phyloP scores from a whole-genome alignment of 2,888 invertebrate species.

The Diaperis boleti region DNA sequence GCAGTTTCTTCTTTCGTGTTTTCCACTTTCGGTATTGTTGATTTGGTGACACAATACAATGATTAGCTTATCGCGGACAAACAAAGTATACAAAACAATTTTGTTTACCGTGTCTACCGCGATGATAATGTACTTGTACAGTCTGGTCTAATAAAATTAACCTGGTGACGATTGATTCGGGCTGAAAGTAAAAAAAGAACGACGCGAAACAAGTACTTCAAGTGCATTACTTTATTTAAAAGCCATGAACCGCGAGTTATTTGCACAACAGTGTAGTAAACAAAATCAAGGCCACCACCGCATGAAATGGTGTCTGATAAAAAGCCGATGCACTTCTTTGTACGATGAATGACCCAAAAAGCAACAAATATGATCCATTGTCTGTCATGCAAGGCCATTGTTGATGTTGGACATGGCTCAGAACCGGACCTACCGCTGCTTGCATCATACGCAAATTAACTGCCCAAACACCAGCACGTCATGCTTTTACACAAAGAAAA shows the following conservation, averaged over 20 bases:
- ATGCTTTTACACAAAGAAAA: no score
- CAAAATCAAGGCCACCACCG: conserved; percentile 57
- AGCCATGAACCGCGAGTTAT: conserved; percentile 56
- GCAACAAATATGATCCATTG: conserved; percentile 61
- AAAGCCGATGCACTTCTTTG: conserved; percentile 61
- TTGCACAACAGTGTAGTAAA: conserved; percentile 58
- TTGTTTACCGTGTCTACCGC: conserved; percentile 37
- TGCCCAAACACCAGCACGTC: conserved; percentile 32
- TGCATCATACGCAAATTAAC: conserved; percentile 50
- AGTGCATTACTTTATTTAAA: conserved; percentile 44
- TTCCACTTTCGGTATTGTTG: conserved; percentile 17
- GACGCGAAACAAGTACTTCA: conserved; percentile 35
- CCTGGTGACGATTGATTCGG: conserved; percentile 7
- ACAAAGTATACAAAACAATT: conserved; percentile 37
- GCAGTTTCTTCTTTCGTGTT: conserved; percentile 2
- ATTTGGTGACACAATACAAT: conserved; percentile 36
- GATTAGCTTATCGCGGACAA: conserved; percentile 38
- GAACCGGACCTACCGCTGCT: conserved; percentile 53
- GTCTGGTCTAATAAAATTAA: conserved; percentile 12
- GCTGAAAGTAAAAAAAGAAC: conserved; percentile 8
- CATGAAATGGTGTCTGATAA: conserved; percentile 59
- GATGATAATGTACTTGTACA: conserved; percentile 16
- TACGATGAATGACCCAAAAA: conserved; percentile 60
- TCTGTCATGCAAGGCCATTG: conserved; percentile 60
- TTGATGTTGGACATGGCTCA: conserved; percentile 60